Evolutionary conservation across 2,888 invertebrate species (phyloP).

Genomic region (Spatulosminthurus flaviceps): DNA sequence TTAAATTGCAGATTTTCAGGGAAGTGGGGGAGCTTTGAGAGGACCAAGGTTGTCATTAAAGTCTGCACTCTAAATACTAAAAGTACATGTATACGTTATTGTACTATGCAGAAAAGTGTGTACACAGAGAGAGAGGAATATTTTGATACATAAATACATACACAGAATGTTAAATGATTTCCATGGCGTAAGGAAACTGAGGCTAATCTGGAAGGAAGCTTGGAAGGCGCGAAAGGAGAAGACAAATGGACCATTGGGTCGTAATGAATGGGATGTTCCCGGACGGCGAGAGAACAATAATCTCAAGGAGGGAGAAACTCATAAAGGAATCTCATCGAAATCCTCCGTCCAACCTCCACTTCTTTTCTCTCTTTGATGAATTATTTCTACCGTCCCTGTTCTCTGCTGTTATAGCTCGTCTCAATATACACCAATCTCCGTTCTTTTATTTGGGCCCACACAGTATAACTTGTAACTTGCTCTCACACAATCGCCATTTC

Average conservation of each 20-base stretch:
- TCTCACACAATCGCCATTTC: not conserved
- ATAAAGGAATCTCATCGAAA: conserved; percentile 51
- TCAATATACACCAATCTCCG: not conserved
- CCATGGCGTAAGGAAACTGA: not conserved
- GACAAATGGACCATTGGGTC: conserved; percentile 59
- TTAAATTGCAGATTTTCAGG: conserved; percentile 22
- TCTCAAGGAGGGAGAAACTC: conserved; percentile 51
- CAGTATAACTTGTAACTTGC: too few relatives aligned
- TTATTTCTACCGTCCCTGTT: too few relatives aligned
- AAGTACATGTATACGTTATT: too few relatives aligned
- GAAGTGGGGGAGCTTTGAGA: not conserved
- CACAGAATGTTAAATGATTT: not conserved
- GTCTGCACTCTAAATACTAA: not conserved
- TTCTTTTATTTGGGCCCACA: not conserved
- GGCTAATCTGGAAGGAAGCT: conserved; percentile 50
- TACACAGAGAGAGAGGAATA: not conserved
- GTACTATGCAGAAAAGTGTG: too few relatives aligned
- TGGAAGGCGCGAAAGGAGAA: conserved; percentile 46
- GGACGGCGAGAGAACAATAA: conserved; percentile 53
- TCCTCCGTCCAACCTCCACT: conserved; percentile 32
- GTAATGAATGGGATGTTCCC: conserved; percentile 56
- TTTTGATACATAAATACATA: not conserved
- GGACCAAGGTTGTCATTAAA: not conserved
- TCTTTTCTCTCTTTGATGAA: conserved; percentile 48
- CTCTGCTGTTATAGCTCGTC: conserved; percentile 15